Base-by-base conservation (phyloP, 2,113 vertebrate genomes). In the Gnathonemus longibarbis region DNA sequence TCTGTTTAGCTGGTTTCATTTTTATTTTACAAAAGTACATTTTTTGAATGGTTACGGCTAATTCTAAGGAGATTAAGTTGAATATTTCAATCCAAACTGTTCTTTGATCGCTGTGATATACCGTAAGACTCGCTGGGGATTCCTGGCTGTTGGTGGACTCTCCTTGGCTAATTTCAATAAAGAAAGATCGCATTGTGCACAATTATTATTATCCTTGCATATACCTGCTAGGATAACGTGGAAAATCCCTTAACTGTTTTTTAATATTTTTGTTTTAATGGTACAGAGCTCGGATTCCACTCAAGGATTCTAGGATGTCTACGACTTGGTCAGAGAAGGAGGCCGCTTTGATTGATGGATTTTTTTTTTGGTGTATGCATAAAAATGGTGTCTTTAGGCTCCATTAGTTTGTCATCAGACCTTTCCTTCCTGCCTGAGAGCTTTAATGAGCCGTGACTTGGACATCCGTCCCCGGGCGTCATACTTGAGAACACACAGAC, bases 381-480 rank as follows among this genome's bases (percentile, higher is more conserved):
- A 48, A 53, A 35, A 31, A 35, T 27, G 48, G 85, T 66, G 87
- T 85, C 52, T 88, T 42, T 66, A 24, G 27, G 56, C 52, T 62
- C 52, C 31, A 88, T 62, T 88, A 66, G 87, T 62, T 88, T 88
- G 53, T 88, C 53, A 88, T 88, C 87, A 53, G 9, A 87, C 50
- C 17, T 53, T 87, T 87, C 49, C 85, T 87, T 87, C 87, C 87
- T 66, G 52, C 35, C 53, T 45, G 56, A 62, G 11, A 88, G 52
- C 15, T 31, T 42, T 88, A 58, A 88, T 66, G 56, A 88, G 56
- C 35, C 52, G 4, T 88, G 87, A 45, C 87, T 13, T 45, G 27
- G 87, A 42, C 53, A 53, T 66, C 87, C 39, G 21, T 66, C 53
- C 15, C 49, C 17, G 13, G 52, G 52, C 56, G 56, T 88, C 56